These are phyloP conservation scores for Rousettus leschenaultii DNA, from an alignment of 2,113 vertebrate species.

Conservation along the genomic window DNA sequence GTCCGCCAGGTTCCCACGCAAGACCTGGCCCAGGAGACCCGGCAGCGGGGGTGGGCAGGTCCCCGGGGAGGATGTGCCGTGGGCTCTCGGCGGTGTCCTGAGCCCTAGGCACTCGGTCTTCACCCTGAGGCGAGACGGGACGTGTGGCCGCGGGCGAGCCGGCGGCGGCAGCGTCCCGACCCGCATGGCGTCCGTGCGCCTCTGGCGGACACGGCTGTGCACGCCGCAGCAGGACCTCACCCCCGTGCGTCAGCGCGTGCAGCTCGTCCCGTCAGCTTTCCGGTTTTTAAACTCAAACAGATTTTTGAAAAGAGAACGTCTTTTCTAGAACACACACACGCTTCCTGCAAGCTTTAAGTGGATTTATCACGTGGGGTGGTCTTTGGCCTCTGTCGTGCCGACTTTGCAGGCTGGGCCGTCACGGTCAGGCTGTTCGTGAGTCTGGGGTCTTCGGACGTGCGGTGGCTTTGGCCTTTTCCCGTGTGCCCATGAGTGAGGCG, in stretches of 20 bases:
- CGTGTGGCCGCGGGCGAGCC: fast-evolving
- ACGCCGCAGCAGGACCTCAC: background rate
- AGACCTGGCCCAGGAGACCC: background rate
- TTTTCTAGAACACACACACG: background rate
- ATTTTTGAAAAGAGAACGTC: background rate
- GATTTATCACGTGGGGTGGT: background rate
- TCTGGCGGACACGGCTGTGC: too few species aligned
- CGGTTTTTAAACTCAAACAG: background rate
- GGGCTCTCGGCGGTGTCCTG: fast-evolving
- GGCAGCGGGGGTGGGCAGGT: background rate
- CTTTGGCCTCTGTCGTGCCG: background rate
- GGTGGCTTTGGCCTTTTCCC: fast-evolving
- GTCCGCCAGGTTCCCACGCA: too few species aligned
- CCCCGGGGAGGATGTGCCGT: background rate
- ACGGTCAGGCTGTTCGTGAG: too few species aligned
- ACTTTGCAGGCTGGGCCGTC: background rate
- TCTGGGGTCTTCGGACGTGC: too few species aligned
- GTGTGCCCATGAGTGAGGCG: too few species aligned
- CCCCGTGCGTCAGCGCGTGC: background rate
- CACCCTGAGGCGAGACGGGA: background rate
- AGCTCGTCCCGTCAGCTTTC: background rate
- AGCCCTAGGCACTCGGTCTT: background rate
- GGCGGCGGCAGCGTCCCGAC: fast-evolving
- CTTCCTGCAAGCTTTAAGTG: background rate
- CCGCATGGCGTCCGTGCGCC: too few species aligned